Evolutionary conservation across 2,797 vertebrate genomes (phyloP).

Genomic region (Sibirionetta formosa): DNA sequence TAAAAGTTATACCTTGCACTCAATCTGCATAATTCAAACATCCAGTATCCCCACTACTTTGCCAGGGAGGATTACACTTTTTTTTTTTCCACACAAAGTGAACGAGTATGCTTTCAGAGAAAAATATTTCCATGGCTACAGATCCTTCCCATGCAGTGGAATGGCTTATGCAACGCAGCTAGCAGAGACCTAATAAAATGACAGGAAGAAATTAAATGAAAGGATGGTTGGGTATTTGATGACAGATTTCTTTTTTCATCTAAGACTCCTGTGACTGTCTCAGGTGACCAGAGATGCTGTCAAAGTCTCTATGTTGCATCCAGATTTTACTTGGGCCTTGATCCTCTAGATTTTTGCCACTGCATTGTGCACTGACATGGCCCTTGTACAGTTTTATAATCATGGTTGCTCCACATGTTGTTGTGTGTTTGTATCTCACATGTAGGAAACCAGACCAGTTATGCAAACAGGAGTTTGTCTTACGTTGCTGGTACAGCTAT

Average conservation of each 20-base stretch:
- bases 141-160: constrained; percentile 14
- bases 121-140: constrained; percentile 73
- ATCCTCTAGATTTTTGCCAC: neutral
- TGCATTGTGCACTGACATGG: neutral
- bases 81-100: neutral
- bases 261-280: neutral
- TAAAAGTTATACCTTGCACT: neutral
- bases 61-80: constrained; percentile 28
- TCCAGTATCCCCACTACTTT: constrained; percentile 9
- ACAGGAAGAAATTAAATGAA: constrained; percentile 61
- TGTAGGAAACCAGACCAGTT: neutral
- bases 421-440: neutral
- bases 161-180: constrained; percentile 32
- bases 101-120: constrained; percentile 44
- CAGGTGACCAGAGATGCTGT: neutral
- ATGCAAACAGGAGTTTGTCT: neutral
- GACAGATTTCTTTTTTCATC: constrained; percentile 33
- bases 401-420: neutral
- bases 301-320: constrained; percentile 14
- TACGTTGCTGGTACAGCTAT: neutral
- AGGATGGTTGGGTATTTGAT: constrained; percentile 27
- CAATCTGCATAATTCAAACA: constrained; percentile 34
- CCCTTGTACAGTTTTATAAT: neutral
- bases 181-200: constrained; percentile 51
- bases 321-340: neutral